These are phyloP conservation scores for Hyposoter dolosus DNA, from an alignment of 2,888 invertebrate species.

Conservation along the genomic window DNA sequence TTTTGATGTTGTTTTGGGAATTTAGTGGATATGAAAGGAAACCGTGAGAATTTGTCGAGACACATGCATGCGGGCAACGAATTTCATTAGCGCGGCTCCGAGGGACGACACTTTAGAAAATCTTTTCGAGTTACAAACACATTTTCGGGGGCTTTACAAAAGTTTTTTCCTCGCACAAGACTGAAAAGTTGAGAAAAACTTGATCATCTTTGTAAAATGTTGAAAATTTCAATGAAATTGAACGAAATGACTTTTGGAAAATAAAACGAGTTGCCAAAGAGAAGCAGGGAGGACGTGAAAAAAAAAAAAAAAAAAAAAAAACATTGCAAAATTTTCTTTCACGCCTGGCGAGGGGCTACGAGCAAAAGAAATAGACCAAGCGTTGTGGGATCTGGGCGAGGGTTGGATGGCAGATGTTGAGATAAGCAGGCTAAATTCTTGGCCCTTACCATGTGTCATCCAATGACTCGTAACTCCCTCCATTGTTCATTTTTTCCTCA, in stretches of 20 bases:
- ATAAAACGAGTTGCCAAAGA: not conserved
- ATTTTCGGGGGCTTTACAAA: constrained; percentile 10
- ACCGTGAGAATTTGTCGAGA: constrained; percentile 1
- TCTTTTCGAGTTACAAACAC: constrained; percentile 34
- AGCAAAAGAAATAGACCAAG: constrained; percentile 19
- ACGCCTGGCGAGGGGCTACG: not conserved
- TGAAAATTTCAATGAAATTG: too few species aligned
- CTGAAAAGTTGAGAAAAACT: too few species aligned
- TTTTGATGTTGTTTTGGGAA: not conserved
- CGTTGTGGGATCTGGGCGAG: not conserved
- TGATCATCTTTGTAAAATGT: too few species aligned
- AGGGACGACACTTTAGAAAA: constrained; percentile 18
- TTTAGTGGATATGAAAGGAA: too few species aligned
- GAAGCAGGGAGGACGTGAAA: constrained; percentile 9
- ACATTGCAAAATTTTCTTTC: constrained; percentile 32
- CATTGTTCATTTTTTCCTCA: constrained; percentile 29
- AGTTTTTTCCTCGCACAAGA: not conserved
- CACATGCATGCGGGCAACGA: constrained; percentile 44
- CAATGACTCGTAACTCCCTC: constrained; percentile 40
- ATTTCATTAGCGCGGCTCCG: constrained; percentile 52
- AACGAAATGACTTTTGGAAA: not conserved
- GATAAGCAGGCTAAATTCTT: constrained; percentile 30
- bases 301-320: constrained; percentile 23
- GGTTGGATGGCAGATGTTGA: constrained; percentile 58
- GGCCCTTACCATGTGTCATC: constrained; percentile 46